Percentiles rank a stretch among this genome's conserved stretches.
phyloP scores from a whole-genome alignment of 2,797 vertebrate genomes.

The Galagoides demidoff region DNA sequence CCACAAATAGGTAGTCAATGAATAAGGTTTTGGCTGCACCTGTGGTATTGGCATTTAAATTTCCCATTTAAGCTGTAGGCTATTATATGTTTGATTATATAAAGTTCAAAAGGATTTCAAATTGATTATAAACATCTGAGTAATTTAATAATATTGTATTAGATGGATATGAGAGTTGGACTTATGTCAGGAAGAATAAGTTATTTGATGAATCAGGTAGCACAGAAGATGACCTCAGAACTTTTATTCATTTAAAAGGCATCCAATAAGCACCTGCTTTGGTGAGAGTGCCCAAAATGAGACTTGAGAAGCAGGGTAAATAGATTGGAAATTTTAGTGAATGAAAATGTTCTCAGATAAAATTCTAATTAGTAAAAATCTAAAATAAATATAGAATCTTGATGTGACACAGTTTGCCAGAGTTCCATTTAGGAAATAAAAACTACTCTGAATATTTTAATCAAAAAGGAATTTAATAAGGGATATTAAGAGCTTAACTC shows the following conservation, averaged over 20 bases:
- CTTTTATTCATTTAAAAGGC: background rate
- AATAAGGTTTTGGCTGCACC: background rate
- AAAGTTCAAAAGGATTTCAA: conserved; percentile 40
- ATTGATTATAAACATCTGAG: background rate
- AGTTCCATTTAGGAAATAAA: background rate
- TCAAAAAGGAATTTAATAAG: background rate
- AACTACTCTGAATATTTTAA: background rate
- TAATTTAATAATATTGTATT: conserved; percentile 25
- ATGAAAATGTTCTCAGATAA: background rate
- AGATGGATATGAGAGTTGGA: conserved; percentile 2
- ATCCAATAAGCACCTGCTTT: background rate
- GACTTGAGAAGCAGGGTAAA: background rate
- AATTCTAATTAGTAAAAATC: conserved; percentile 25
- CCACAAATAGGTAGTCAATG: background rate
- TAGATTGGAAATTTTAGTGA: background rate
- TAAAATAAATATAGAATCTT: background rate
- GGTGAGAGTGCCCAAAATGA: background rate
- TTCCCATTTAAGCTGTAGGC: background rate
- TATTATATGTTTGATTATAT: background rate
- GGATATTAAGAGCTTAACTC: background rate
- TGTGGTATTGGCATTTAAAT: background rate
- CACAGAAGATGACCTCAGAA: background rate
- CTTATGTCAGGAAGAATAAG: background rate
- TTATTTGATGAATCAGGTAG: conserved; percentile 41
- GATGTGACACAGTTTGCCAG: background rate